Base-by-base conservation (phyloP, 2,113 vertebrate genomes). In the Trachemys scripta region DNA sequence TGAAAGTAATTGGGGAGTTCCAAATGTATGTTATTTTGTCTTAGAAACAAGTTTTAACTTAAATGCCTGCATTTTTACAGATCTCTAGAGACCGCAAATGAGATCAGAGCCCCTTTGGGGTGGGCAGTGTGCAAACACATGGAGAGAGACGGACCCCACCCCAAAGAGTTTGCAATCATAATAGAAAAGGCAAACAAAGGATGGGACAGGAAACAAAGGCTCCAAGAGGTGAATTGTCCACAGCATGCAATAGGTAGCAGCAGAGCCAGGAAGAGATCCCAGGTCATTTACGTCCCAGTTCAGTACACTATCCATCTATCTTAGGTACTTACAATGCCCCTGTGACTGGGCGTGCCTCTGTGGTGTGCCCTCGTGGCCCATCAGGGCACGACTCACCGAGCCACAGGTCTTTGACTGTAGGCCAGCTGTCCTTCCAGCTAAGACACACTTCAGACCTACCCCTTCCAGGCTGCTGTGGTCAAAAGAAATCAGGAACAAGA, bases 1-100 rank as follows among this genome's bases (percentile, higher is more conserved):
- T 1, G 0, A 65, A 38, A 12, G 5, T 78, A 51, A 3, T 12
- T 3, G 24, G 0, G 13, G 1, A 76, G 4, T 92, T 82, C 38
- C 6, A 42, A 56, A 65, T 9, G 2, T 78, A 5, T 20, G n/a
- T 81, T 78, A 51, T 84, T 87, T 82, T 51, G 42, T 78, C 57
- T 24, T 65, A 62, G 50, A n/a, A 84, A 10, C 1, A 5, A 38
- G 0, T 54, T 5, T 31, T 69, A 78, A 78, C 42, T 78, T 47
- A 45, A 25, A 78, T 78, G 42, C 42, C 75, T 78, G 42, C 38
- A 29, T 42, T 78, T 47, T 57, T 76, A 62, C 38, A 35, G 51
- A 27, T 84, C 54, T 79, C 50, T 69, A 14, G 47, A 38, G 29
- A 80, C 31, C 5, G 2, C 83, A 81, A 75, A 38, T 53, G 72